Conservation (phyloP, 2,888 invertebrate species). For the Neelides folsomi region DNA sequence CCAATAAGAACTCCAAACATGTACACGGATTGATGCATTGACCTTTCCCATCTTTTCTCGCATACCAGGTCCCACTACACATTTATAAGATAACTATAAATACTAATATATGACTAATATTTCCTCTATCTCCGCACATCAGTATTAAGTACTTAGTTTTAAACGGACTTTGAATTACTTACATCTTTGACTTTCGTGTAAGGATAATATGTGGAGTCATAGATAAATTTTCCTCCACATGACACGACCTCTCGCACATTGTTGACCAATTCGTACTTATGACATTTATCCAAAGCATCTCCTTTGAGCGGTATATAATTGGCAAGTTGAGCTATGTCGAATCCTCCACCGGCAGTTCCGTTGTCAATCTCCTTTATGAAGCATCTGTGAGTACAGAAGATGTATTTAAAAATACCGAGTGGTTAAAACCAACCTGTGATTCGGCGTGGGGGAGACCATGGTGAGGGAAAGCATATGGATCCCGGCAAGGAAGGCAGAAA, state of each 20-base stretch:
- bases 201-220: constrained; percentile 56
- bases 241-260: background rate
- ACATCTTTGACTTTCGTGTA: constrained; percentile 57
- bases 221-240: constrained; percentile 49
- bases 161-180: constrained; percentile 8
- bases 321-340: constrained; percentile 12
- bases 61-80: constrained; percentile 66
- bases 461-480: constrained; percentile 29
- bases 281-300: constrained; percentile 51
- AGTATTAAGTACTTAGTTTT: background rate
- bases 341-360: constrained; percentile 3
- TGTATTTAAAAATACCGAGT: background rate
- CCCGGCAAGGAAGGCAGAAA: constrained; percentile 26
- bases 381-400: constrained; percentile 14
- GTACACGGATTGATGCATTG: constrained; percentile 52
- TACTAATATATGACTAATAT: background rate
- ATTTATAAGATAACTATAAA: background rate
- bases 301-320: constrained; percentile 47
- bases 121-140: background rate
- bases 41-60: constrained; percentile 63
- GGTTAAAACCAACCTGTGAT: constrained; percentile 21
- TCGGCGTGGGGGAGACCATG: constrained; percentile 25
- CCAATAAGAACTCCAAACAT: constrained; percentile 75
- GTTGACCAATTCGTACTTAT: constrained; percentile 31
- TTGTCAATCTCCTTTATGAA: constrained; percentile 18